These are phyloP conservation scores for Ophion ventricosus DNA, from an alignment of 2,888 invertebrate species.

Conservation along the genomic window DNA sequence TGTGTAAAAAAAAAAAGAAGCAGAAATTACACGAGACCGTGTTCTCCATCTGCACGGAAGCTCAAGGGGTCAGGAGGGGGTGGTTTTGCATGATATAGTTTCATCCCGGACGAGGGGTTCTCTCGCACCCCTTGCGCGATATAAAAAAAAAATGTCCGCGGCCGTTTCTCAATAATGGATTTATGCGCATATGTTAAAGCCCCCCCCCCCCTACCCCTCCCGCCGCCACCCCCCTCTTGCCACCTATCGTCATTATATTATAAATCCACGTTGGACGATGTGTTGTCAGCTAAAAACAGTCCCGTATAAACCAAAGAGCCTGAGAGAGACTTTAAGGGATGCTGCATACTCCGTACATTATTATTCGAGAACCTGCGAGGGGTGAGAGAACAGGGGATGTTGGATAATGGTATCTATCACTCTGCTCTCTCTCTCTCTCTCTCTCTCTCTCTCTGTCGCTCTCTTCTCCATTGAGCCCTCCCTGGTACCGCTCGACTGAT, in stretches of 20 bases:
- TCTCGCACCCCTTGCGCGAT: neutral
- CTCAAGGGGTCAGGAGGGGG: neutral
- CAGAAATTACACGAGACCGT: conserved; percentile 15
- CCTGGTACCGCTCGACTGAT: conserved; percentile 56
- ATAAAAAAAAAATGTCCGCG: conserved; percentile 75
- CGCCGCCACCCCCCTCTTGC: neutral
- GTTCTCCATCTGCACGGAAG: conserved; percentile 66
- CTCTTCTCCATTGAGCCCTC: conserved; percentile 14
- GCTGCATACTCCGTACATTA: conserved; percentile 54
- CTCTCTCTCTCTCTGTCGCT: neutral
- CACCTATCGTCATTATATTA: conserved; percentile 75
- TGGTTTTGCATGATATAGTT: neutral
- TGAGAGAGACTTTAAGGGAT: conserved; percentile 28
- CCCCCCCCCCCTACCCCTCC: conserved; percentile 29
- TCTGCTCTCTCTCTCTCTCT: conserved; percentile 36
- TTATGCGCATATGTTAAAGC: conserved; percentile 83
- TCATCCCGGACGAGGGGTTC: neutral
- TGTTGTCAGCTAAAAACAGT: conserved; percentile 53
- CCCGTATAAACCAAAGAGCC: conserved; percentile 5
- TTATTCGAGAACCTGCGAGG: conserved; percentile 57
- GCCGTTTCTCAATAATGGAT: conserved; percentile 81
- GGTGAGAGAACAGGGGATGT: conserved; percentile 49
- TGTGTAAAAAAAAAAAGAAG: conserved; percentile 18
- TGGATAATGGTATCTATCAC: conserved; percentile 65
- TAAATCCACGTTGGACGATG: conserved; percentile 43